Evolutionary conservation across 2,888 invertebrate species (phyloP).

Genomic region (Cordilura impudica): DNA sequence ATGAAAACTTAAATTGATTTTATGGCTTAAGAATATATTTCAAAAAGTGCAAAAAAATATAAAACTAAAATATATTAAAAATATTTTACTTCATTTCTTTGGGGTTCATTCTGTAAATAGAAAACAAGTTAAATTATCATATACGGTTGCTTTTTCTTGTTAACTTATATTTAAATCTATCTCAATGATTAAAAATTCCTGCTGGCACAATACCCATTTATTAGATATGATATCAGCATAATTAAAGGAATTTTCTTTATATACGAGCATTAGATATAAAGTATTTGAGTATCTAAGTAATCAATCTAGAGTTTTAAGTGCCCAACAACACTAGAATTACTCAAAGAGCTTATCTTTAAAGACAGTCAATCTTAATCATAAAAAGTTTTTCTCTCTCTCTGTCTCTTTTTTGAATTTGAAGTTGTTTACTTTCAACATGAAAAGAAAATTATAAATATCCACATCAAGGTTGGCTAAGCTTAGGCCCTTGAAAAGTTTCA

Average conservation of each 20-base stretch:
- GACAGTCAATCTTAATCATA: conserved; percentile 56
- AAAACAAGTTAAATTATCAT: neutral
- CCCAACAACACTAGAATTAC: conserved; percentile 45
- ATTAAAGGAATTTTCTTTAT: conserved; percentile 19
- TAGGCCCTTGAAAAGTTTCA: neutral
- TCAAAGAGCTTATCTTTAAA: conserved; percentile 48
- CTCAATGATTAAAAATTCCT: neutral
- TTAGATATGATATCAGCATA: conserved; percentile 5
- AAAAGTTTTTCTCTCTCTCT: conserved; percentile 14
- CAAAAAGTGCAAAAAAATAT: too few relatives aligned
- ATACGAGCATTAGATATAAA: neutral
- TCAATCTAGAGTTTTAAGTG: conserved; percentile 51
- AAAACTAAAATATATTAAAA: too few relatives aligned
- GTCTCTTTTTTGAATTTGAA: neutral
- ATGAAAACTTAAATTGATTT: too few relatives aligned
- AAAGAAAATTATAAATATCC: neutral
- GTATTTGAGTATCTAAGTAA: conserved; percentile 36
- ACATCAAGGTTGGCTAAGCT: neutral
- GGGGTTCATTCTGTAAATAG: conserved; percentile 87
- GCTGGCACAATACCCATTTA: conserved; percentile 17
- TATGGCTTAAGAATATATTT: too few relatives aligned
- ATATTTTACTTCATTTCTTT: too few relatives aligned
- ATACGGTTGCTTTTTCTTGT: neutral
- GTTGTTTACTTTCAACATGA: conserved; percentile 22
- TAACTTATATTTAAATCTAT: neutral